A percentile compares a stretch with the other conserved stretches of the same genome.
phyloP scores from a whole-genome alignment of 1,140 invertebrate genomes.

The Ptiloglossa arizonensis region DNA sequence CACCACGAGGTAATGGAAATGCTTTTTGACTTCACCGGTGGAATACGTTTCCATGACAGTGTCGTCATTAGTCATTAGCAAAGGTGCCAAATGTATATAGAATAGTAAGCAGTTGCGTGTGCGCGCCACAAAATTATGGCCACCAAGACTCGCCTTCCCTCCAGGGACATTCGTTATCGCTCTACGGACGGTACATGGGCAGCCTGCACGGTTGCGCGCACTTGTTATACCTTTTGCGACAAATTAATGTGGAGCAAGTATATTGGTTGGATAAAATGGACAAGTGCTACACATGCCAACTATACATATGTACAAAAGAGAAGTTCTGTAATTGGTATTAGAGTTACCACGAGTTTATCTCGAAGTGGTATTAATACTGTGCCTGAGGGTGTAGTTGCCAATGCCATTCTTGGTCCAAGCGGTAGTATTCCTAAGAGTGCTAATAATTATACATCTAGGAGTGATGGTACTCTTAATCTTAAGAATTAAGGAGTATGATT shows the following conservation, averaged over 20 bases:
- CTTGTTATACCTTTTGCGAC: slow-evolving; percentile 24
- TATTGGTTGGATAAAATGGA: slow-evolving; percentile 8
- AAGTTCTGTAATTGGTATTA: neutral
- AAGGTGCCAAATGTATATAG: slow-evolving; percentile 16
- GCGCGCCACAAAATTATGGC: slow-evolving; percentile 20
- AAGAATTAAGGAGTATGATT: no score
- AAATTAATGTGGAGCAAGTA: neutral
- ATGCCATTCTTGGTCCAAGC: neutral
- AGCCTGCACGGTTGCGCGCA: neutral
- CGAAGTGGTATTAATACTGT: neutral
- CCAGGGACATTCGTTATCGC: slow-evolving; percentile 25
- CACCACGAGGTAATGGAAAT: neutral
- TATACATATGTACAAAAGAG: neutral
- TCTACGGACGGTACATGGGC: neutral
- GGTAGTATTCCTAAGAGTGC: no score
- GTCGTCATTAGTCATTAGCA: slow-evolving; percentile 27
- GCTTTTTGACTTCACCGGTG: neutral
- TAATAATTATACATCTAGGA: no score
- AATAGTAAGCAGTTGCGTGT: slow-evolving; percentile 20
- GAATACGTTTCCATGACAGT: slow-evolving; percentile 4
- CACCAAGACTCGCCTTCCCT: slow-evolving; percentile 16
- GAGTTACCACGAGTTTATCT: neutral
- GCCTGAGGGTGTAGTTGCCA: no score
- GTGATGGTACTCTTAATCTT: no score
- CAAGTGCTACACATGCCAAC: neutral